These are phyloP conservation scores for Erebia aethiops DNA, from an alignment of 2,888 invertebrate species.

Conservation along the genomic window DNA sequence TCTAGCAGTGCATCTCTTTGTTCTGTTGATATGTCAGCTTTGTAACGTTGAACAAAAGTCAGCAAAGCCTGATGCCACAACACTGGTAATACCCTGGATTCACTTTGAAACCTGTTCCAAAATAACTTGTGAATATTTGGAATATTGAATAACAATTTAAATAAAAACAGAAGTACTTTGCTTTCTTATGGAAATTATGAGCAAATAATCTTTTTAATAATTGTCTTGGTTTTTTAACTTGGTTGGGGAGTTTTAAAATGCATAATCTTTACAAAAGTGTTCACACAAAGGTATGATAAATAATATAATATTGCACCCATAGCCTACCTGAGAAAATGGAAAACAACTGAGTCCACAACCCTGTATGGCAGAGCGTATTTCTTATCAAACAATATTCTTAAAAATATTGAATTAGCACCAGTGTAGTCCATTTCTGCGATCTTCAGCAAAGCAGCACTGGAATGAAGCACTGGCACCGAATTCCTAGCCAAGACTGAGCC, in stretches of 20 bases:
- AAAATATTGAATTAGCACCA: slow-evolving; percentile 97
- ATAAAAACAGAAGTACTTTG: not conserved
- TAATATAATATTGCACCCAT: not conserved
- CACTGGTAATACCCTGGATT: slow-evolving; percentile 93
- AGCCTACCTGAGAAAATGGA: slow-evolving; percentile 93
- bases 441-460: slow-evolving; percentile 96
- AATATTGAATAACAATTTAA: not conserved
- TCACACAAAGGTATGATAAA: not conserved
- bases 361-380: slow-evolving; percentile 98
- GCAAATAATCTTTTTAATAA: too few species aligned
- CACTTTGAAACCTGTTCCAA: slow-evolving; percentile 88
- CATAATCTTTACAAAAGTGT: not conserved
- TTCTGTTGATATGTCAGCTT: slow-evolving; percentile 95
- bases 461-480: slow-evolving; percentile 97
- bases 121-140: not conserved
- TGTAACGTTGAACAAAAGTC: slow-evolving; percentile 97
- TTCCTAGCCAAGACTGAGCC: slow-evolving; percentile 95
- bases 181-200: too few species aligned
- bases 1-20: slow-evolving; percentile 94
- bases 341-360: slow-evolving; percentile 96
- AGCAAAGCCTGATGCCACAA: slow-evolving; percentile 98
- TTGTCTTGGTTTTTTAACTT: too few species aligned
- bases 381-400: slow-evolving; percentile 97
- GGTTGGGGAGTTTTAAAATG: too few species aligned
- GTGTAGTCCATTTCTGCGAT: slow-evolving; percentile 99